A percentile compares a stretch with the other conserved stretches of the same genome.
These are phyloP conservation scores for Lynx canadensis DNA, from an alignment of 2,113 vertebrate species.

Conservation along the genomic window DNA sequence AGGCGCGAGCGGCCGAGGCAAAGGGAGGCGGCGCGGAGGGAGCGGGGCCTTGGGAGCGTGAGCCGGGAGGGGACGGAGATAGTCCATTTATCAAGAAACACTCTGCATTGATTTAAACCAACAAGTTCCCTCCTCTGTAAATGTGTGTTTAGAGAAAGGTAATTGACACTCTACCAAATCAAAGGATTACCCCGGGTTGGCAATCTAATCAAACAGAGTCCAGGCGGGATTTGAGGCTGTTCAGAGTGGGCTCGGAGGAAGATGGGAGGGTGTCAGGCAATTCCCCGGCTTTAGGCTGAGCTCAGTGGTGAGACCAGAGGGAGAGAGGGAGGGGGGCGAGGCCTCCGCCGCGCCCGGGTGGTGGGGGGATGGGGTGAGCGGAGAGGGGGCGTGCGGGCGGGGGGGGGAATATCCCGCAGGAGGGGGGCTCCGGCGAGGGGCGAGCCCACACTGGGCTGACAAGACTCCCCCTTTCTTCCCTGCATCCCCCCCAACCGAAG, in stretches of 20 bases:
- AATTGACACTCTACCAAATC: constrained; percentile 95
- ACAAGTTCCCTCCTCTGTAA: constrained; percentile 86
- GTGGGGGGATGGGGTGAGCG: constrained; percentile 3
- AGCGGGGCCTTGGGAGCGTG: background rate
- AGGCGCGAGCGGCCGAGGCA: background rate
- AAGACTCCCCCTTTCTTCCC: constrained; percentile 66
- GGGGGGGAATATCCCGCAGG: background rate
- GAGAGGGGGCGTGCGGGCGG: background rate
- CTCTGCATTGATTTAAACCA: constrained; percentile 88
- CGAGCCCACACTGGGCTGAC: constrained; percentile 83
- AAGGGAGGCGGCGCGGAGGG: background rate
- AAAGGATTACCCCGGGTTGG: constrained; percentile 95
- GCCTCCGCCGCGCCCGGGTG: background rate
- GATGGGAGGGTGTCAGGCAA: constrained; percentile 88
- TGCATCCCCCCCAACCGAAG: background rate
- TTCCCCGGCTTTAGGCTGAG: constrained; percentile 86
- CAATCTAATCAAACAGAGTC: constrained; percentile 97
- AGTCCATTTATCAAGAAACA: constrained; percentile 83
- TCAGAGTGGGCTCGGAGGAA: constrained; percentile 87
- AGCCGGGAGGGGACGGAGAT: constrained; percentile 22
- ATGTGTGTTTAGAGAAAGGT: constrained; percentile 87
- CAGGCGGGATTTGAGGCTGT: constrained; percentile 93
- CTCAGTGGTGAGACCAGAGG: constrained; percentile 74
- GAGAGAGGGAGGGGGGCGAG: constrained; percentile 27
- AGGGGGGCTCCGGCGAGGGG: constrained; percentile 55